phyloP scores from a whole-genome alignment of 1,140 invertebrate genomes.

The Phocides pigmalion region DNA sequence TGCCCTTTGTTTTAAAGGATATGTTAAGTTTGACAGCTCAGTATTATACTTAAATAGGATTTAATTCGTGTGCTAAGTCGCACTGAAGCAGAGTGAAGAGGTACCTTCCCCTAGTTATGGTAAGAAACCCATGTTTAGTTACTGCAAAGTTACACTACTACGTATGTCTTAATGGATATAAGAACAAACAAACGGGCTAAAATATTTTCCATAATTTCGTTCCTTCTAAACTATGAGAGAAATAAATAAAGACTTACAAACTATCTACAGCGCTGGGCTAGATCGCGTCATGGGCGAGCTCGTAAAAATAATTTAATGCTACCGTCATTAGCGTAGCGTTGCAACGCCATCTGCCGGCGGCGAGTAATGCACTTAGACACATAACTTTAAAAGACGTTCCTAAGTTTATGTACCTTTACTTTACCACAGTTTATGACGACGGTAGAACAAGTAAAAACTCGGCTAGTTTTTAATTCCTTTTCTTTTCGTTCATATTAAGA shows the following conservation, averaged over 20 bases:
- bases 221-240: background rate
- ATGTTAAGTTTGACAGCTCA: too few species aligned
- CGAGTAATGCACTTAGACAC: slow-evolving; percentile 34
- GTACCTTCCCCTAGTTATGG: too few species aligned
- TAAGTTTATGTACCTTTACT: slow-evolving; percentile 13
- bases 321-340: slow-evolving; percentile 63
- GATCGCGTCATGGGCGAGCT: slow-evolving; percentile 51
- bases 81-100: too few species aligned
- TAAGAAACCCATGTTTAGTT: too few species aligned
- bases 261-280: slow-evolving; percentile 50
- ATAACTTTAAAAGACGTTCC: slow-evolving; percentile 15
- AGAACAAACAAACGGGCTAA: too few species aligned
- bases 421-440: background rate
- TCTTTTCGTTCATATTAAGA: too few species aligned
- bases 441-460: background rate
- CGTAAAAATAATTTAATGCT: slow-evolving; percentile 79
- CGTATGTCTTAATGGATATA: too few species aligned
- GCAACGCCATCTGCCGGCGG: slow-evolving; percentile 63
- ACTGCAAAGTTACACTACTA: too few species aligned
- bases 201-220: background rate
- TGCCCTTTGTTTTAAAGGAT: too few species aligned
- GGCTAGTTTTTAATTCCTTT: too few species aligned
- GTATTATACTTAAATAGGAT: too few species aligned
- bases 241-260: slow-evolving; percentile 23
- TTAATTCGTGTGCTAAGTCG: too few species aligned